Conservation (phyloP, 37 sponge, comb jelly and placozoan genomes). For the Amphimedon queenslandica region DNA sequence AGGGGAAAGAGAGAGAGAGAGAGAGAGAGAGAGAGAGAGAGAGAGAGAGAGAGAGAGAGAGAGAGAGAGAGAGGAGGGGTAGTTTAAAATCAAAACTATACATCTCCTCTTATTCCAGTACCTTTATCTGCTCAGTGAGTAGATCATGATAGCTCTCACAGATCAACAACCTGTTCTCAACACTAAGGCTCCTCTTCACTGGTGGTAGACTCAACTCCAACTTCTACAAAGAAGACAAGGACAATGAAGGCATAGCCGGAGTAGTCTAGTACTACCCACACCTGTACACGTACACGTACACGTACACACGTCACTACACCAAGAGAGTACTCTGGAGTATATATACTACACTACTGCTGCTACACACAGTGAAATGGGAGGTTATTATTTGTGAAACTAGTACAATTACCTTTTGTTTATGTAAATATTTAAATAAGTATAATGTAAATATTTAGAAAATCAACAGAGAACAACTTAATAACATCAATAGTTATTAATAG, state of each 20-base stretch:
- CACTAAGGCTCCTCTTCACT: conserved; percentile 3
- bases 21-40: conserved; percentile 13
- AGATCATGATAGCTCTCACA: conserved; percentile 70
- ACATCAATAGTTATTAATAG: too few species aligned
- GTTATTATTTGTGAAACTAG: too few species aligned
- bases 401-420: too few species aligned
- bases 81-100: not conserved
- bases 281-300: not conserved
- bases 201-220: conserved; percentile 24
- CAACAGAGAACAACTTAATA: too few species aligned
- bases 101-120: not conserved
- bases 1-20: conserved; percentile 12
- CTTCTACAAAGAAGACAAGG: conserved; percentile 8
- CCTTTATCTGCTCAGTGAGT: conserved; percentile 48
- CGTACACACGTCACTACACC: not conserved
- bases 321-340: too few species aligned
- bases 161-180: conserved; percentile 58
- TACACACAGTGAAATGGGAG: too few species aligned
- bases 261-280: not conserved
- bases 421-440: too few species aligned
- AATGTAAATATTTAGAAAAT: too few species aligned
- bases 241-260: not conserved
- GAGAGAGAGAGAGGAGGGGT: conserved; percentile 6
- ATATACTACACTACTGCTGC: too few species aligned
- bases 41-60: conserved; percentile 8